phyloP scores from a whole-genome alignment of 2,888 invertebrate genomes.

The Chironomus tentans region DNA sequence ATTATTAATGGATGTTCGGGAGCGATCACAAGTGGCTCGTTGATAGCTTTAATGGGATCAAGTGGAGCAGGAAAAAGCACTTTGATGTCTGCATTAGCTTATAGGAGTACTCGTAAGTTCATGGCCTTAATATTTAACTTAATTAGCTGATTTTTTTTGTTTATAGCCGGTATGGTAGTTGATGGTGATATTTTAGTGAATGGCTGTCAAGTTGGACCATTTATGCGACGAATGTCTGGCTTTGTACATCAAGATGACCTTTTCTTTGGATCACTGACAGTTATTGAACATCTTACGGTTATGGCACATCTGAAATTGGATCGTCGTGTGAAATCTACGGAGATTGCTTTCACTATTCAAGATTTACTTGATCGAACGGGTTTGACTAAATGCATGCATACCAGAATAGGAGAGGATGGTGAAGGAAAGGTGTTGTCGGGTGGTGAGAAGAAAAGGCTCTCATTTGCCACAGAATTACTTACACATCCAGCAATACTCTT shows the following conservation, averaged over 20 bases:
- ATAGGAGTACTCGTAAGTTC: slow-evolving; percentile 59
- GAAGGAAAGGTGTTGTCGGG: slow-evolving; percentile 78
- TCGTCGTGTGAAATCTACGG: slow-evolving; percentile 49
- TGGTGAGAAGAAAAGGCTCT: slow-evolving; percentile 84
- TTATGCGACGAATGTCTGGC: slow-evolving; percentile 73
- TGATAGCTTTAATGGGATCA: slow-evolving; percentile 77
- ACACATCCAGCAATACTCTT: slow-evolving; percentile 88
- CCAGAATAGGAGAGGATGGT: slow-evolving; percentile 68
- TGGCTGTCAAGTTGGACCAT: slow-evolving; percentile 58
- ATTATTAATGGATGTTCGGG: slow-evolving; percentile 77
- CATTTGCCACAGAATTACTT: slow-evolving; percentile 87
- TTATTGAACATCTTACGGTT: slow-evolving; percentile 76
- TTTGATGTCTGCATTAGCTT: slow-evolving; percentile 72
- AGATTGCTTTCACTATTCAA: slow-evolving; percentile 57
- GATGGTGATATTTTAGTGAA: slow-evolving; percentile 78
- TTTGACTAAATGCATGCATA: slow-evolving; percentile 58
- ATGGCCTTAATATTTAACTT: slow-evolving; percentile 22
- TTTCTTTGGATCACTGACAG: slow-evolving; percentile 76
- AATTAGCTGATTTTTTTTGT: background rate
- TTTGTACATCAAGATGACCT: slow-evolving; percentile 90
- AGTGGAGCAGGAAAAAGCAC: slow-evolving; percentile 88
- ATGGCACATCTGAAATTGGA: slow-evolving; percentile 61
- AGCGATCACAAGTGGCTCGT: slow-evolving; percentile 67
- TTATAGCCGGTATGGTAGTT: slow-evolving; percentile 55
- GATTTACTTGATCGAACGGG: slow-evolving; percentile 64